Conservation (phyloP, 2,797 vertebrate species). For the Pempheris klunzingeri region DNA sequence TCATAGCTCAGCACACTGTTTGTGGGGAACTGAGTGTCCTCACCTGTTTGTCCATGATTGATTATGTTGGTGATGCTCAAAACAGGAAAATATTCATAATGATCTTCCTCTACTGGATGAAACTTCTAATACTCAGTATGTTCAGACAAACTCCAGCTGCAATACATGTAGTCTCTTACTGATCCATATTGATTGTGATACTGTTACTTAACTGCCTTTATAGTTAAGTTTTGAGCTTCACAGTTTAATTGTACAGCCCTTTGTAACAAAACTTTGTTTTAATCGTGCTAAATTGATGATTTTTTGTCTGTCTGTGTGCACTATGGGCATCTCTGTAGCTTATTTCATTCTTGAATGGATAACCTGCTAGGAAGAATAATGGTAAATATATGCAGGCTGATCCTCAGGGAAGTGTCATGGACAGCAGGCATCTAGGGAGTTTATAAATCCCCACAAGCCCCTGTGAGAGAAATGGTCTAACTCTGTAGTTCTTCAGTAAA, state of each 20-base stretch:
- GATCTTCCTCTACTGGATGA: background rate
- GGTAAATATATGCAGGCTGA: conserved; percentile 51
- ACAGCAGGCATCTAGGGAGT: conserved; percentile 47
- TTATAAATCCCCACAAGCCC: conserved; percentile 56
- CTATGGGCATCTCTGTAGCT: background rate
- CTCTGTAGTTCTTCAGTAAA: conserved; percentile 62
- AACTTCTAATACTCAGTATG: background rate
- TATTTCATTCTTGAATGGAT: conserved; percentile 20
- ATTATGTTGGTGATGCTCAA: background rate
- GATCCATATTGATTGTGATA: too few relatives aligned
- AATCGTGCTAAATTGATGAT: background rate
- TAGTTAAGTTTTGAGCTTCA: background rate
- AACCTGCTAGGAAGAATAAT: conserved; percentile 27
- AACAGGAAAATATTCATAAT: background rate
- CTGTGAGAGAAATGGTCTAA: conserved; percentile 56
- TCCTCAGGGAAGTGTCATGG: conserved; percentile 44
- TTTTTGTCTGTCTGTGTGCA: background rate
- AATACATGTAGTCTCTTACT: background rate
- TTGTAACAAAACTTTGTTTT: background rate
- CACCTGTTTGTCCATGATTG: too few relatives aligned
- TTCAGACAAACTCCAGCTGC: too few relatives aligned
- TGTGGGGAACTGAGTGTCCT: background rate
- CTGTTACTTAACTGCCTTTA: too few relatives aligned
- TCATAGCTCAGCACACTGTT: background rate
- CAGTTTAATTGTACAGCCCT: background rate